Base-by-base conservation (phyloP, 2,113 vertebrate genomes). In the Ascaphus truei region DNA sequence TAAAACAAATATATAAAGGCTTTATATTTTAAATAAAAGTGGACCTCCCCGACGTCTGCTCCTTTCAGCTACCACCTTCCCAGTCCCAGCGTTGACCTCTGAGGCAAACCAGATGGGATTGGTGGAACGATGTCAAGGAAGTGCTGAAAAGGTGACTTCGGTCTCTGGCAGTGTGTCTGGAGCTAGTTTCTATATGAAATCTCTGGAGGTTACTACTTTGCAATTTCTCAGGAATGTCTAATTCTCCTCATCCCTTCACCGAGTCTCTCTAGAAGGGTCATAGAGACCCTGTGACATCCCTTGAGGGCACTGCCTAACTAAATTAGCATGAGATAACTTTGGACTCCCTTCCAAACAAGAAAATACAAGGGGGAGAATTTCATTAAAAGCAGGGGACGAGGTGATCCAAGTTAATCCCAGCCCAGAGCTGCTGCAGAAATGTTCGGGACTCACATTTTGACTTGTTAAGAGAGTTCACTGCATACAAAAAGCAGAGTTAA, bases 311-410 rank as follows among this genome's bases (percentile, higher is more conserved):
- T 88, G 89, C 86, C 89, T 88, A 90, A 90, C 88, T 87, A 87
- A 90, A 91, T 92, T 90, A 92, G 82, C 88, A 90, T 85, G 86
- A 92, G 91, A 90, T 94, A 97, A 95, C 90, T 91, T 92, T 85
- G 78, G 87, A 91, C 77, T 89, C 79, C 87, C 85, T 86, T 88
- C 87, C 84, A 90, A 91, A 90, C 87, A 86, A 77, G 79, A 91
- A 89, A 90, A 91, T 83, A 88, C 76, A 82, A 87, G 85, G 79
- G 86, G 86, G 86, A 85, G 87, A 90, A 91, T 91, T 92, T 92
- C 89, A 92, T 92, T 92, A 92, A 92, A 91, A 91, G 86, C 86
- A 91, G 88, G 89, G 85, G 87, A 88, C 84, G 83, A 83, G 88
- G 83, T 87, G 88, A 92, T 91, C 89, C 88, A 74, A 89, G 85